phyloP scores from a whole-genome alignment of 2,888 invertebrate species.

The Polydrusus cervinus region DNA sequence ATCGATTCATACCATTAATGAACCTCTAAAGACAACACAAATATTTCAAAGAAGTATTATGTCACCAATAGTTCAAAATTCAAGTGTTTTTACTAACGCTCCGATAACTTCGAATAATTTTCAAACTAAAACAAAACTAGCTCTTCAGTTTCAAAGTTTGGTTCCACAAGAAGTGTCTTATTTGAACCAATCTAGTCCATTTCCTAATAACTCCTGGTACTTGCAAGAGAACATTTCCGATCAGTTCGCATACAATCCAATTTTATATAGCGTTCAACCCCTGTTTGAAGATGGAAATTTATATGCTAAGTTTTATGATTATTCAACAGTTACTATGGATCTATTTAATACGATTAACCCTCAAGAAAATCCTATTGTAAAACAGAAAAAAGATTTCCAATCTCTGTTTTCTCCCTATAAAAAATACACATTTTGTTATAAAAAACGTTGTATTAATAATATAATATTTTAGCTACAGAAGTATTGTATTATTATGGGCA shows the following conservation, averaged over 20 bases:
- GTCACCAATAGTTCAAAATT: neutral
- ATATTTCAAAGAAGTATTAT: neutral
- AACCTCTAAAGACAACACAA: neutral
- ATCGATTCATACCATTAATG: conserved; percentile 45
- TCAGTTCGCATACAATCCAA: conserved; percentile 46
- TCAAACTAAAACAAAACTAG: neutral
- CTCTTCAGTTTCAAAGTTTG: neutral
- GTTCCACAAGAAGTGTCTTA: neutral
- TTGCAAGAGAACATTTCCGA: conserved; percentile 37
- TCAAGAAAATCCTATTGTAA: conserved; percentile 1
- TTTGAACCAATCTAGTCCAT: neutral
- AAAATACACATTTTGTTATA: neutral
- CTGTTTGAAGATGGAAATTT: conserved; percentile 42
- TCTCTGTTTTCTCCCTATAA: conserved; percentile 37
- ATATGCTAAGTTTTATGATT: conserved; percentile 36
- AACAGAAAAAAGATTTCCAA: conserved; percentile 30
- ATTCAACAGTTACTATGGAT: conserved; percentile 23
- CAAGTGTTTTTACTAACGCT: neutral
- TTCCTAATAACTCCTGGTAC: conserved; percentile 39
- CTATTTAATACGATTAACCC: conserved; percentile 21
- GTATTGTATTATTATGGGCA: no score
- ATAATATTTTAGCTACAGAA: neutral
- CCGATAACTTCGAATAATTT: neutral
- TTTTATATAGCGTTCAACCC: conserved; percentile 41
- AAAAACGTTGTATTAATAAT: neutral